A percentile compares a stretch with the other conserved stretches of the same genome.
These are phyloP conservation scores for Myxocyprinus asiaticus DNA, from an alignment of 2,113 vertebrate genomes.

Conservation along the genomic window DNA sequence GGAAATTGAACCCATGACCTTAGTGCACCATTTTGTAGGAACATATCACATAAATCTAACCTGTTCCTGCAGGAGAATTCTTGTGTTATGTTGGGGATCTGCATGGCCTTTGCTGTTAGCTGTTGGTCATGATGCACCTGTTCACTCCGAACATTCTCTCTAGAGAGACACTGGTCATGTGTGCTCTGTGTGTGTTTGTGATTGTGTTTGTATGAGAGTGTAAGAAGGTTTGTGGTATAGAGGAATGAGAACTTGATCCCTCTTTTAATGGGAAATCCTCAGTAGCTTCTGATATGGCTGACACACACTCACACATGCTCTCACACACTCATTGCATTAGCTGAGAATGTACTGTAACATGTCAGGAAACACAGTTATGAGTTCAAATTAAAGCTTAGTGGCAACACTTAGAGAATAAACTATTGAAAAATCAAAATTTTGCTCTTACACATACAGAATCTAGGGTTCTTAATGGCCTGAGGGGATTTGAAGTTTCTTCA, in stretches of 20 bases:
- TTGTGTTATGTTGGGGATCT: neutral
- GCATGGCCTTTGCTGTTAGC: neutral
- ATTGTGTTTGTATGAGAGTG: neutral
- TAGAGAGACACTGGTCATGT: constrained; percentile 18
- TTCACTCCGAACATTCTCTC: neutral
- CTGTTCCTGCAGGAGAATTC: neutral
- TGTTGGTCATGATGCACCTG: neutral
- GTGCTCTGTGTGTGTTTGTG: neutral
- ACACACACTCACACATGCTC: constrained; percentile 8
- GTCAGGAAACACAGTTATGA: neutral
- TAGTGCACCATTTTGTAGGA: too few relatives aligned
- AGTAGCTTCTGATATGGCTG: constrained; percentile 11
- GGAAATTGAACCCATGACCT: neutral
- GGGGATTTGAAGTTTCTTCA: neutral
- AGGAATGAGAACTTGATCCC: neutral
- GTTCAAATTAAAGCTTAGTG: neutral
- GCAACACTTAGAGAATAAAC: neutral
- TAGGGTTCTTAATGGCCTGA: neutral
- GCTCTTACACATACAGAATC: neutral
- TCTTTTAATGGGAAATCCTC: constrained; percentile 32
- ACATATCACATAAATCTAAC: neutral
- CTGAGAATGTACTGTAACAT: neutral
- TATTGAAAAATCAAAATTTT: neutral
- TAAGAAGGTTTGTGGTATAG: neutral
- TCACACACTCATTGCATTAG: neutral